phyloP scores from a whole-genome alignment of 2,888 invertebrate species.

The Phalera bucephala region DNA sequence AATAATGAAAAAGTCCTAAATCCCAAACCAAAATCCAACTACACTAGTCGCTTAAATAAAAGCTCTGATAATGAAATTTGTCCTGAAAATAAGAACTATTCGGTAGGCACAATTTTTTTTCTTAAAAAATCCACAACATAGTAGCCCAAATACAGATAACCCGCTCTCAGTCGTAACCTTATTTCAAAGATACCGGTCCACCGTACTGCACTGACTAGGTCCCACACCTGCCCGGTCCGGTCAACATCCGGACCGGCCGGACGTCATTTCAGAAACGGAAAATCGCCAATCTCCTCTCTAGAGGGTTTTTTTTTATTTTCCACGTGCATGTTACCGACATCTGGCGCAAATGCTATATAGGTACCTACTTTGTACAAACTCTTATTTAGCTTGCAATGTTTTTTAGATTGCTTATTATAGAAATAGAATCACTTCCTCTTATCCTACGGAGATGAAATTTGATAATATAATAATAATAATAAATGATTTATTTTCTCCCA shows the following conservation, averaged over 20 bases:
- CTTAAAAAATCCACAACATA: too few species aligned
- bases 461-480: too few species aligned
- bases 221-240: constrained; percentile 41
- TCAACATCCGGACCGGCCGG: constrained; percentile 74
- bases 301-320: constrained; percentile 48
- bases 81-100: too few species aligned
- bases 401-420: too few species aligned
- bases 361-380: constrained; percentile 6
- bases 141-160: constrained; percentile 1
- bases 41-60: too few species aligned
- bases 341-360: constrained; percentile 11
- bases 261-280: constrained; percentile 78
- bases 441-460: too few species aligned
- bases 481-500: too few species aligned
- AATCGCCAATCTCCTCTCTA: constrained; percentile 75
- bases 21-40: too few species aligned
- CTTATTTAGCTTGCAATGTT: too few species aligned
- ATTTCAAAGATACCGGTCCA: constrained; percentile 31
- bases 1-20: too few species aligned
- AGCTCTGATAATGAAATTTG: too few species aligned
- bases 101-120: background rate
- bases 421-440: background rate
- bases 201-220: constrained; percentile 28
- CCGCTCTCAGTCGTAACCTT: constrained; percentile 22
- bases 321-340: constrained; percentile 33